Evolutionary conservation across 2,888 invertebrate species (phyloP), one percentile per base, ranked within the genome.

Genomic region (Arge pagana): DNA sequence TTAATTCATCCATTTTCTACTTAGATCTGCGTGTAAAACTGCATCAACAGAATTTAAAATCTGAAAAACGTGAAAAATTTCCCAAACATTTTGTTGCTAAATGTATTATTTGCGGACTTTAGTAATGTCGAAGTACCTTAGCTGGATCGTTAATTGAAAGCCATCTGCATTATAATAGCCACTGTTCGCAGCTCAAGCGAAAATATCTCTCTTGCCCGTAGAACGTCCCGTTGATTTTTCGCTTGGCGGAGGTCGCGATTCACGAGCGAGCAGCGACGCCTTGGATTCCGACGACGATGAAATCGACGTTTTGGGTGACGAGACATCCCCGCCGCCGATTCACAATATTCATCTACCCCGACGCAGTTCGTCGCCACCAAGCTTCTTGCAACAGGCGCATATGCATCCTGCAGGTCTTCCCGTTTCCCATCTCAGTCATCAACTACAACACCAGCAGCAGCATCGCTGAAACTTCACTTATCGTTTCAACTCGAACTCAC

Each of bases 221-320:
- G 75, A 76, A 56, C 63, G 74, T 50, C 75, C 75, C 3, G 72
- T 76, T 53, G 75, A 76, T 53, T 73, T 73, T 52, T 73, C 72
- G 3, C 40, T 73, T 49, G 67, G 58, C 51, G 68, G 70, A 43
- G 74, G 73, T 1, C 64, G 73, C 28, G 73, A 74, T 49, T 72
- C 72, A 2, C 71, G 72, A 15, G 72, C 68, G 50, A 72, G 71
- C 50, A 74, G 74, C 59, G 75, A 72, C 57, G 71, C 65, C 4
- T 64, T 68, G 13, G 70, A 72, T 49, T 71, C 74, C 33, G 75
- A 74, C 52, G 65, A 64, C 16, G 76, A 74, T 62, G 75, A 75
- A 55, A 74, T 75, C 60, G 76, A 76, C 61, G 73, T 75, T 3
- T 60, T 76, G 1, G 75, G 75, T 1, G 76, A 74, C 55, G 73